A percentile compares a stretch with the other conserved stretches of the same genome.
Conservation (phyloP, 2,113 vertebrate genomes). For the Rousettus leschenaultii region DNA sequence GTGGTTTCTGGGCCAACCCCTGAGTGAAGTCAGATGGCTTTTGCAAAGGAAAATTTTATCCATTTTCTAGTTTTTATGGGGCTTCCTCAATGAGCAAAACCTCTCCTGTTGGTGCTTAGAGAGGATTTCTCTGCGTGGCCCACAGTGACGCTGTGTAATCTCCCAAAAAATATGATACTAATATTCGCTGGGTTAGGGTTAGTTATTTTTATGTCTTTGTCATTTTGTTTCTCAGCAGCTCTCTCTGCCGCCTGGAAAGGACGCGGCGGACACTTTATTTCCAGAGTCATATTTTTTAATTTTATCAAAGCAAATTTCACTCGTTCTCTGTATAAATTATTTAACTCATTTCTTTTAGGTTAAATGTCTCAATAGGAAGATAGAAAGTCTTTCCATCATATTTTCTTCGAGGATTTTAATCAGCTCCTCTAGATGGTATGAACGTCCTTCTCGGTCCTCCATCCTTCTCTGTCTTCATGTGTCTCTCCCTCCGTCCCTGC, state of each 20-base stretch:
- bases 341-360: constrained; percentile 80
- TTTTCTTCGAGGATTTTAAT: constrained; percentile 74
- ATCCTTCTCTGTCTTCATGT: constrained; percentile 58
- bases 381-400: constrained; percentile 70
- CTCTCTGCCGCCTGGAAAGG: constrained; percentile 64
- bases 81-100: constrained; percentile 71
- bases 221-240: constrained; percentile 75
- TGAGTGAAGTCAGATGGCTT: constrained; percentile 62
- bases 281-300: constrained; percentile 79
- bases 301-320: constrained; percentile 78
- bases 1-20: constrained; percentile 66
- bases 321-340: constrained; percentile 76
- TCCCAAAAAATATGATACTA: constrained; percentile 76
- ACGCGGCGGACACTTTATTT: constrained; percentile 70
- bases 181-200: constrained; percentile 76
- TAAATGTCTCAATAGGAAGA: constrained; percentile 78
- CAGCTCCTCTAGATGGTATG: constrained; percentile 49
- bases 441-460: constrained; percentile 35
- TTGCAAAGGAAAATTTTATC: constrained; percentile 74
- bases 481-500: not conserved
- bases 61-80: constrained; percentile 73
- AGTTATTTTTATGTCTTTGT: constrained; percentile 79
- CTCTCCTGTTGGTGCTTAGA: constrained; percentile 77
- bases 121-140: constrained; percentile 74
- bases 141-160: constrained; percentile 70